A percentile compares a stretch with the other conserved stretches of the same genome.
Evolutionary conservation across 2,888 invertebrate species (phyloP).

Genomic region (Dasysyrphus albostriatus): DNA sequence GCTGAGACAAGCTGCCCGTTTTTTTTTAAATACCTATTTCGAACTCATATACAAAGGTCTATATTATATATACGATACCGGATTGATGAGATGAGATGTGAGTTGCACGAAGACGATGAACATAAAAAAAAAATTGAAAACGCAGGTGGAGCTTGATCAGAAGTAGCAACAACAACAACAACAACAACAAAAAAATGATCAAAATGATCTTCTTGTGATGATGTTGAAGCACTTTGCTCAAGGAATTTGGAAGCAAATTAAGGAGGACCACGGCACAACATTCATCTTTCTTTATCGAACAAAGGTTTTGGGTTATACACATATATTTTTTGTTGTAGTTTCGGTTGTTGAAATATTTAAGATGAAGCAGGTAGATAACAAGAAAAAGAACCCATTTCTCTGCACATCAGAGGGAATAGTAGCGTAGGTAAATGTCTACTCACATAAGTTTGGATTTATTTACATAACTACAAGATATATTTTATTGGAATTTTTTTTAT

Average conservation of each 20-base stretch:
- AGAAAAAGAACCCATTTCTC: neutral
- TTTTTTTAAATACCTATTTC: slow-evolving; percentile 35
- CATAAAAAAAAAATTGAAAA: slow-evolving; percentile 18
- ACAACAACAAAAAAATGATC: neutral
- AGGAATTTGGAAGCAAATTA: slow-evolving; percentile 64
- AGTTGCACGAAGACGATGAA: slow-evolving; percentile 14
- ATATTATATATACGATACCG: slow-evolving; percentile 11
- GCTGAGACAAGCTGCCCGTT: slow-evolving; percentile 54
- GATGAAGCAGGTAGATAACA: slow-evolving; percentile 41
- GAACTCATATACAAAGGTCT: neutral
- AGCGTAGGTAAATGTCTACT: neutral
- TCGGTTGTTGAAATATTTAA: slow-evolving; percentile 33
- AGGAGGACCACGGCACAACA: slow-evolving; percentile 49
- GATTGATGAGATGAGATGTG: slow-evolving; percentile 49
- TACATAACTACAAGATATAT: slow-evolving; percentile 15
- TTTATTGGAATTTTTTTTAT: slow-evolving; percentile 23
- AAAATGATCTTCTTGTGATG: slow-evolving; percentile 38
- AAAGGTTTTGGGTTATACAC: neutral
- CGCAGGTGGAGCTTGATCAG: slow-evolving; percentile 55
- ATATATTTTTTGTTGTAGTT: neutral
- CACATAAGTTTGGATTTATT: slow-evolving; percentile 22
- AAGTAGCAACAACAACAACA: slow-evolving; percentile 7
- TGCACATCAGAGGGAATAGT: neutral
- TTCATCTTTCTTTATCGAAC: slow-evolving; percentile 63
- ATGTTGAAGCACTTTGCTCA: slow-evolving; percentile 53